Evolutionary conservation across 2,888 invertebrate species (phyloP), one percentile per base, ranked within the genome.

Genomic region (Sialis fuliginosa): DNA sequence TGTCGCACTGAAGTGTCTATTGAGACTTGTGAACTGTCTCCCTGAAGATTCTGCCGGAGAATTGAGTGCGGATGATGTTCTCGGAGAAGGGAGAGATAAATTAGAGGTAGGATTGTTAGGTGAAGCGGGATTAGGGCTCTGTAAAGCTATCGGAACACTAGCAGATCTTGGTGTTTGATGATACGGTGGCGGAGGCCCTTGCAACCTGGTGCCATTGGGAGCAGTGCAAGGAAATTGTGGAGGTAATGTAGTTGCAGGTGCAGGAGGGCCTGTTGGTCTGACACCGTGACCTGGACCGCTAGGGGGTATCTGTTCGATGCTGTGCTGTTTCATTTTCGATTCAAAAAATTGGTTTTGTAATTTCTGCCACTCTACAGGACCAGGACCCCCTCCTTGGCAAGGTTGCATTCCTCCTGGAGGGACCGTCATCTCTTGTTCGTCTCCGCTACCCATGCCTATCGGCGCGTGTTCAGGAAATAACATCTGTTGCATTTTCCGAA

Each of bases 401-500:
- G 68, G 66, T 0, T 64, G 66, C 63, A 63, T 65, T 6, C 52
- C 51, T 6, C 55, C 54, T 6, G 46, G 49, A 1, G 55, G 54
- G 5, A 67, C 67, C 62, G 68, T 68, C 12, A 42, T 48, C 30
- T 49, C 51, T 44, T 47, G 49, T 7, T 48, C 48, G 4, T 48
- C 51, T 7, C 50, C 52, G 0, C 67, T 67, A 0, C 67, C 68
- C 1, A 63, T 62, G 1, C 65, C 64, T 64, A 66, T 65, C 2
- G 47, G 50, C 32, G 48, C 50, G 49, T 80, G 79, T 59, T 91
- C 91, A 0, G 90, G 90, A 67, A 91, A 91, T 48, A 95, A 66
- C 74, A 91, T 81, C 62, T 90, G 86, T 57, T 92, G 87, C 81
- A 95, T 89, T 70, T 92, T 91, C 51, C 85, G 69, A 51, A 96